Percentiles rank a stretch among this genome's conserved stretches.
These are phyloP conservation scores for Myotis lucifugus DNA, from an alignment of 2,113 vertebrate genomes.

Conservation along the genomic window DNA sequence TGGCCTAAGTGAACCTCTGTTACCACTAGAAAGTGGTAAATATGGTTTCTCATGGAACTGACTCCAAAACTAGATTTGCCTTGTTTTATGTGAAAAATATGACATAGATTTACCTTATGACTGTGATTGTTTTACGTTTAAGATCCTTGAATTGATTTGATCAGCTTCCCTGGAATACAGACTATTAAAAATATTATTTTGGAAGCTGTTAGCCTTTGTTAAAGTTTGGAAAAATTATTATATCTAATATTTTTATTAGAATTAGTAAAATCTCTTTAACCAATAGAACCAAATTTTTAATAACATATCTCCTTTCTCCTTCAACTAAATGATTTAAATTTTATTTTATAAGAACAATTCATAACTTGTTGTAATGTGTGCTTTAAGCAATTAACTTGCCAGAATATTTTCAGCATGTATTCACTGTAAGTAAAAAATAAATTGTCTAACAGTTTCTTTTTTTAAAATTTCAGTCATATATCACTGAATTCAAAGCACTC, in stretches of 20 bases:
- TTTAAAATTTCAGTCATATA: background rate
- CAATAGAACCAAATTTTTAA: background rate
- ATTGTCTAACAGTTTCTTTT: background rate
- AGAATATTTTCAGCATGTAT: slow-evolving; percentile 6
- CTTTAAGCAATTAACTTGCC: background rate
- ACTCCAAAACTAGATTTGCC: background rate
- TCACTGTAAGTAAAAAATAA: background rate
- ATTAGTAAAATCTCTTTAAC: slow-evolving; percentile 16
- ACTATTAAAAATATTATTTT: background rate
- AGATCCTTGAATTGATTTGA: background rate
- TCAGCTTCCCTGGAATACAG: background rate
- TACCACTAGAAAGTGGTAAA: background rate
- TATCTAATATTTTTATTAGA: background rate
- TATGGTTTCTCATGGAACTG: background rate
- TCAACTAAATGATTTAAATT: background rate
- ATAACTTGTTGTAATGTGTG: background rate
- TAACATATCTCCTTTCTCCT: background rate
- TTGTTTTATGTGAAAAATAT: background rate
- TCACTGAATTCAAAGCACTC: background rate
- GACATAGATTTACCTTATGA: background rate
- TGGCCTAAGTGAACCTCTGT: background rate
- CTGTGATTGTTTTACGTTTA: background rate
- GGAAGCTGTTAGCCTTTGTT: background rate
- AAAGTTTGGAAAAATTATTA: background rate
- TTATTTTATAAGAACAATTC: background rate